These are phyloP conservation scores for Octodonta nipae DNA, from an alignment of 2,888 invertebrate species.

Conservation along the genomic window DNA sequence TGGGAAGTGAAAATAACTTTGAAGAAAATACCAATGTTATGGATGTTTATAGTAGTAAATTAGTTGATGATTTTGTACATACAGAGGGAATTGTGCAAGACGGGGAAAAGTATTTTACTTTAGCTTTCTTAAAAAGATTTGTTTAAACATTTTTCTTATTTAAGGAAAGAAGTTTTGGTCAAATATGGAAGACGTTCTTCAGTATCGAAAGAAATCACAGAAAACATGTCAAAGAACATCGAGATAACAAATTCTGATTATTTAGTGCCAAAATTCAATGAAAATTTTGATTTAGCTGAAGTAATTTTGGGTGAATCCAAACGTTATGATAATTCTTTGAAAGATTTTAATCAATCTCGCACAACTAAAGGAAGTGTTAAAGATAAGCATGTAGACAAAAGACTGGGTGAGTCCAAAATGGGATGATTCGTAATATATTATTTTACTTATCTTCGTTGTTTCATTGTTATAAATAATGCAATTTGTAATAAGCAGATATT, in stretches of 20 bases:
- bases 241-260: slow-evolving; percentile 19
- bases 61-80: no score
- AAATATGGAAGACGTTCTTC: slow-evolving; percentile 27
- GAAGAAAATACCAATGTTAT: no score
- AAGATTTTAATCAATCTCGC: slow-evolving; percentile 22
- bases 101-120: no score
- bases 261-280: slow-evolving; percentile 21
- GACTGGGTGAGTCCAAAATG: slow-evolving; percentile 9
- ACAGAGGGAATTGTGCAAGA: no score
- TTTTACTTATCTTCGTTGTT: slow-evolving; percentile 8
- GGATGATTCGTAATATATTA: no score
- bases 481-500: no score
- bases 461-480: slow-evolving; percentile 1
- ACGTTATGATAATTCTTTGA: slow-evolving; percentile 25
- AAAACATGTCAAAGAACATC: slow-evolving; percentile 18
- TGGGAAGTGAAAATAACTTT: no score
- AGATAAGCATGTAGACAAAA: background rate
- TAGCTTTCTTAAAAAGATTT: no score
- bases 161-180: no score
- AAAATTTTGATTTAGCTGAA: slow-evolving; percentile 15
- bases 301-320: slow-evolving; percentile 17
- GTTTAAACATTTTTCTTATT: no score
- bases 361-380: background rate
- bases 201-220: slow-evolving; percentile 18
- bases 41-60: no score